Conservation (phyloP, 2,888 invertebrate genomes). For the Lepidochitona cinerea region DNA sequence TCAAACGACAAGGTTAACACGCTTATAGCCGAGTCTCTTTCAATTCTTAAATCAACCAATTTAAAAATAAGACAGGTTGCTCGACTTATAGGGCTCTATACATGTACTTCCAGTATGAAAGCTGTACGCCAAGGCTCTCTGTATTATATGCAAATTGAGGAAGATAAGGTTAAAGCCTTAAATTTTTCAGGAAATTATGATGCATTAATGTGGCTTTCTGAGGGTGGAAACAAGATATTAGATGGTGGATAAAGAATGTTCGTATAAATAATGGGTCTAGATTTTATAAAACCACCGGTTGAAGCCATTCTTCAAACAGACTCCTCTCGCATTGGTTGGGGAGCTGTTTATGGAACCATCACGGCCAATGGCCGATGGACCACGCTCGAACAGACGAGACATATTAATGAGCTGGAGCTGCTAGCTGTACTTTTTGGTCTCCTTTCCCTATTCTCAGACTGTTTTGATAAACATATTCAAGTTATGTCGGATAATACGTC, state of each 20-base stretch:
- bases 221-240: not conserved
- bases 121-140: not conserved
- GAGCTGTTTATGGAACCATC: not conserved
- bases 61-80: not conserved
- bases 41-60: not conserved
- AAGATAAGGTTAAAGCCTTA: not conserved
- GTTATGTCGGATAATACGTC: not conserved
- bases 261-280: too few species aligned
- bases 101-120: not conserved
- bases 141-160: not conserved
- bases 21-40: not conserved
- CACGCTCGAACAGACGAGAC: not conserved
- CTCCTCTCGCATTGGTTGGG: not conserved
- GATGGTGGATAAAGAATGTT: not conserved
- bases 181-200: not conserved
- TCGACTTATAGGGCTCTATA: not conserved
- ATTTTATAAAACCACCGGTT: not conserved
- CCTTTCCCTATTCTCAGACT: not conserved
- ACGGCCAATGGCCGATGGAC: not conserved
- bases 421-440: not conserved
- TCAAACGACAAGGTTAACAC: not conserved
- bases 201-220: not conserved
- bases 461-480: not conserved
- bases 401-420: not conserved
- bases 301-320: not conserved